phyloP scores from a whole-genome alignment of 2,797 vertebrate species.

The Epinephelus malabaricus region DNA sequence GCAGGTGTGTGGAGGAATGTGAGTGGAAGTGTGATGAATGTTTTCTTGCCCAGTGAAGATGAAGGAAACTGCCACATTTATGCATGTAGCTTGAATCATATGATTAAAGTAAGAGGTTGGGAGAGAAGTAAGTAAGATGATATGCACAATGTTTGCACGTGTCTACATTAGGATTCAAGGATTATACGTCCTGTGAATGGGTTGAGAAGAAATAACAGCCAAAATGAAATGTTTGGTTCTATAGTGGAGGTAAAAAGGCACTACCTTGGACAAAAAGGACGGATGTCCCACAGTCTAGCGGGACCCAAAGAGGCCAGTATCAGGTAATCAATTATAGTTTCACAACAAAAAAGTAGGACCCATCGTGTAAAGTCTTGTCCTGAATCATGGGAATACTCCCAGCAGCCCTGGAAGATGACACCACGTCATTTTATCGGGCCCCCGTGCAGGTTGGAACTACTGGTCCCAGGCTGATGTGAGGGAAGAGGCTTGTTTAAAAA shows the following conservation, averaged over 20 bases:
- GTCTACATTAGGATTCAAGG: neutral
- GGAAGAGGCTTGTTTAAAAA: slow-evolving; percentile 46
- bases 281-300: slow-evolving; percentile 50
- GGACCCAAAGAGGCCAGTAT: slow-evolving; percentile 34
- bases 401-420: slow-evolving; percentile 52
- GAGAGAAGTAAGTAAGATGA: neutral
- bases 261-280: slow-evolving; percentile 26
- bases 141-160: neutral
- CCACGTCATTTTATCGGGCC: slow-evolving; percentile 66
- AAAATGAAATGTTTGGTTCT: neutral
- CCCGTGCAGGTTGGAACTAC: slow-evolving; percentile 64
- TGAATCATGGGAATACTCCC: slow-evolving; percentile 39
- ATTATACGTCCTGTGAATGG: neutral
- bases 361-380: slow-evolving; percentile 52
- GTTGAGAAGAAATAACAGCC: neutral
- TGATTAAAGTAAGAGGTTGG: neutral
- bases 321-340: slow-evolving; percentile 65
- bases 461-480: slow-evolving; percentile 64
- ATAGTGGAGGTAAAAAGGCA: neutral
- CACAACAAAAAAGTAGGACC: slow-evolving; percentile 36
- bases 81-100: neutral
- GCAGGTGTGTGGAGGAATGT: slow-evolving; percentile 34
- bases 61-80: neutral
- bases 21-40: neutral
- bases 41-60: neutral